These are phyloP conservation scores for Thalpophila matura DNA, from an alignment of 2,888 invertebrate species.

Conservation along the genomic window DNA sequence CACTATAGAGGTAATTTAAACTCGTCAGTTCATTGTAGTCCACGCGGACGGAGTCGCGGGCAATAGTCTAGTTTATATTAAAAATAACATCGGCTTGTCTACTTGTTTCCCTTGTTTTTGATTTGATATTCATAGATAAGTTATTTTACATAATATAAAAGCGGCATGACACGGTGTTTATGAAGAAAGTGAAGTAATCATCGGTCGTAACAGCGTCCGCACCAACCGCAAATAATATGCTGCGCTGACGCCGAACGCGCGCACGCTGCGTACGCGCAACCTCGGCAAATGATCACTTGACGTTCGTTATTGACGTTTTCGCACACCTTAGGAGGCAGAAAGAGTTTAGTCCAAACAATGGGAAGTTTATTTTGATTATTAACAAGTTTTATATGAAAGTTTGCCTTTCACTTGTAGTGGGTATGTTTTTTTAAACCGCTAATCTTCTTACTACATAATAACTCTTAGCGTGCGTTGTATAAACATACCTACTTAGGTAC, in stretches of 20 bases:
- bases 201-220: constrained; percentile 68
- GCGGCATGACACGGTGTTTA: constrained; percentile 48
- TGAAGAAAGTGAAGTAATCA: constrained; percentile 81
- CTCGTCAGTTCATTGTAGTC: too few species aligned
- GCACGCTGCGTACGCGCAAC: constrained; percentile 9
- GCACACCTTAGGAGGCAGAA: constrained; percentile 1
- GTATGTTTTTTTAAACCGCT: constrained; percentile 25
- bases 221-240: constrained; percentile 75
- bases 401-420: constrained; percentile 49
- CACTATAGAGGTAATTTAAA: too few species aligned
- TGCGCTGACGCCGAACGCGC: constrained; percentile 11
- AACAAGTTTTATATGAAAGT: constrained; percentile 40
- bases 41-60: too few species aligned
- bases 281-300: constrained; percentile 9
- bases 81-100: too few species aligned
- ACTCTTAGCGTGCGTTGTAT: constrained; percentile 48
- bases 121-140: constrained; percentile 4
- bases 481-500: too few species aligned
- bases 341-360: constrained; percentile 30
- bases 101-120: neutral
- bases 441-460: constrained; percentile 28
- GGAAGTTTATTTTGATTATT: constrained; percentile 40
- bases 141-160: constrained; percentile 29
- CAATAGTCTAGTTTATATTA: too few species aligned
- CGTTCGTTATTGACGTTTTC: constrained; percentile 19